Evolutionary conservation across 2,888 invertebrate genomes (phyloP), one percentile per base, ranked within the genome.

Genomic region (Theodoxus fluviatilis): DNA sequence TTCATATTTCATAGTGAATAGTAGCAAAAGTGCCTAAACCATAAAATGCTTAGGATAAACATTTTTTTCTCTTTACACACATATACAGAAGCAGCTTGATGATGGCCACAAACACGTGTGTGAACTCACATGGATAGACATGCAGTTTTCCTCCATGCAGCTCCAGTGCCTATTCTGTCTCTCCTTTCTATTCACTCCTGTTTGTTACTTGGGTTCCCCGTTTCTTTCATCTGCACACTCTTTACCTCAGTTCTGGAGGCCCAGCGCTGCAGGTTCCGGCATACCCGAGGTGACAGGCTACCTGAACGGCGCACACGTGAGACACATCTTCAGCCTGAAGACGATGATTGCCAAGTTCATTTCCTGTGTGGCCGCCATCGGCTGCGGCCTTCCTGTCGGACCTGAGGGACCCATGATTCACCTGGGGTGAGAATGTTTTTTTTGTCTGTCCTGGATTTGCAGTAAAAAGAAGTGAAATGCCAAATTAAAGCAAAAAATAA

Each of bases 381-480:
- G 87, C 1, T 84, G 86, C 76, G 87, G 88, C 3, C 80, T 88
- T 75, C 88, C 88, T 18, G 87, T 87, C 3, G 88, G 88, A 28
- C 88, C 87, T 38, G 88, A 88, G 77, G 88, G 88, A 22, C 88
- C 88, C 22, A 87, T 88, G 87, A 85, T 88, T 67, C 88, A 88
- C 75, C 78, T 88, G 73, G 88, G 88, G 85, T 86, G 72, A 71
- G 79, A 68, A 1, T 25, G 28, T 22, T 22, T 3, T n/a, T n/a
- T n/a, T n/a, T n/a, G n/a, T n/a, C n/a, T n/a, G n/a, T n/a, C n/a
- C n/a, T n/a, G n/a, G n/a, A n/a, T n/a, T n/a, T n/a, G n/a, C n/a
- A n/a, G n/a, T n/a, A n/a, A n/a, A n/a, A n/a, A n/a, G n/a, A n/a
- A n/a, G n/a, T n/a, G n/a, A n/a, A n/a, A n/a, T n/a, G n/a, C n/a